Percentiles rank a stretch among this genome's conserved stretches.
phyloP scores from a whole-genome alignment of 2,797 vertebrate species.

The Sorex maritimensis region DNA sequence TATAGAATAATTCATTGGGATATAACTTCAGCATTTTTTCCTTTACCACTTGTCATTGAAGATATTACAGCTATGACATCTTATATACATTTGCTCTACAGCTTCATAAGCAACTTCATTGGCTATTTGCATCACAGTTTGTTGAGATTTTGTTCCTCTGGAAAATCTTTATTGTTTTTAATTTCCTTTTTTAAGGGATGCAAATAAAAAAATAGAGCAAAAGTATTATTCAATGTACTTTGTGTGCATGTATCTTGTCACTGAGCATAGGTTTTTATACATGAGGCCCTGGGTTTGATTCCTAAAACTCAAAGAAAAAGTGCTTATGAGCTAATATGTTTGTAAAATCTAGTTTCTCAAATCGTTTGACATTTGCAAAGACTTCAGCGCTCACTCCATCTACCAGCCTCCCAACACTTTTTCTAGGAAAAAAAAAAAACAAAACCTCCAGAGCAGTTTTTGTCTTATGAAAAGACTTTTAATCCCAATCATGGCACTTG shows the following conservation, averaged over 20 bases:
- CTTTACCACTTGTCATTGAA: constrained; percentile 60
- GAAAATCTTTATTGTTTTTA: constrained; percentile 70
- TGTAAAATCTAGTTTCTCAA: constrained; percentile 60
- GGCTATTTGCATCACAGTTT: constrained; percentile 65
- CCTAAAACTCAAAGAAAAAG: not conserved
- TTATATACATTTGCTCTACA: constrained; percentile 78
- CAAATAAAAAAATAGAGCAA: constrained; percentile 68
- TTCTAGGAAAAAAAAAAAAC: constrained; percentile 15
- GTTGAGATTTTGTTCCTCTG: constrained; percentile 71
- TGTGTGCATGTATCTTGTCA: too few species aligned
- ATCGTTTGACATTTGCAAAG: constrained; percentile 24
- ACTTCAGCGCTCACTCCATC: not conserved
- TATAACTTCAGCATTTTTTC: constrained; percentile 78
- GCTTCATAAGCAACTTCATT: constrained; percentile 65
- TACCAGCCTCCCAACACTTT: not conserved
- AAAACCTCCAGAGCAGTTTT: not conserved
- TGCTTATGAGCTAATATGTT: constrained; percentile 65
- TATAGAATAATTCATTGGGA: constrained; percentile 77
- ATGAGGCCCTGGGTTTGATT: too few species aligned
- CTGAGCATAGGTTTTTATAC: too few species aligned
- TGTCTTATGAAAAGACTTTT: constrained; percentile 64
- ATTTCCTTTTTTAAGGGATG: constrained; percentile 60
- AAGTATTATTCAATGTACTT: constrained; percentile 57
- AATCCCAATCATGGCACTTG: constrained; percentile 74
- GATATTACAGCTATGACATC: constrained; percentile 15